phyloP scores from a whole-genome alignment of 2,797 vertebrate species.

The Gymnopithys bicolor region DNA sequence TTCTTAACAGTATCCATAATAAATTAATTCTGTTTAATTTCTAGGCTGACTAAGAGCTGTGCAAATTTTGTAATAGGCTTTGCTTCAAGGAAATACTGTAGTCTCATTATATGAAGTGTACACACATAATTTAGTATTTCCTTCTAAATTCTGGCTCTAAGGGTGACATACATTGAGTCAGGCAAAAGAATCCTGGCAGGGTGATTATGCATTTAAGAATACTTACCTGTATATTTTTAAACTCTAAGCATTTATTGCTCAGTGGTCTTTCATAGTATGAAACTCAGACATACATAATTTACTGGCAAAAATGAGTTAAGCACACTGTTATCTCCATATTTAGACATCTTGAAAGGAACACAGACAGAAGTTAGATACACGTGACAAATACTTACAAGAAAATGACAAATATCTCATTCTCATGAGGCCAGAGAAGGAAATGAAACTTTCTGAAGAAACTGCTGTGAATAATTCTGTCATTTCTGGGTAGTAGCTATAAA shows the following conservation, averaged over 20 bases:
- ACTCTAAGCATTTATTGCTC: neutral
- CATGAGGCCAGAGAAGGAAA: neutral
- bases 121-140: neutral
- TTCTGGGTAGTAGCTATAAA: neutral
- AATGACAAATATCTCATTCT: neutral
- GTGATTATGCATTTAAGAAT: neutral
- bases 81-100: neutral
- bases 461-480: neutral
- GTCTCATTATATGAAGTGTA: neutral
- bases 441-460: neutral
- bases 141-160: neutral
- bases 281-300: neutral
- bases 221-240: neutral
- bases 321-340: neutral
- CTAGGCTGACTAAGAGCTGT: neutral
- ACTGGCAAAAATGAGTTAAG: neutral
- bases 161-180: neutral
- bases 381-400: neutral
- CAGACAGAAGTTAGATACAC: neutral
- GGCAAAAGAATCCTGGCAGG: neutral
- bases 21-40: neutral
- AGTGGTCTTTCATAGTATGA: neutral
- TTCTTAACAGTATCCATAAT: neutral
- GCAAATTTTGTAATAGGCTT: neutral
- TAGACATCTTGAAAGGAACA: neutral